Percentiles rank a stretch among this genome's conserved stretches.
These are phyloP conservation scores for Chelon labrosus DNA, from an alignment of 2,797 vertebrate species.

Conservation along the genomic window DNA sequence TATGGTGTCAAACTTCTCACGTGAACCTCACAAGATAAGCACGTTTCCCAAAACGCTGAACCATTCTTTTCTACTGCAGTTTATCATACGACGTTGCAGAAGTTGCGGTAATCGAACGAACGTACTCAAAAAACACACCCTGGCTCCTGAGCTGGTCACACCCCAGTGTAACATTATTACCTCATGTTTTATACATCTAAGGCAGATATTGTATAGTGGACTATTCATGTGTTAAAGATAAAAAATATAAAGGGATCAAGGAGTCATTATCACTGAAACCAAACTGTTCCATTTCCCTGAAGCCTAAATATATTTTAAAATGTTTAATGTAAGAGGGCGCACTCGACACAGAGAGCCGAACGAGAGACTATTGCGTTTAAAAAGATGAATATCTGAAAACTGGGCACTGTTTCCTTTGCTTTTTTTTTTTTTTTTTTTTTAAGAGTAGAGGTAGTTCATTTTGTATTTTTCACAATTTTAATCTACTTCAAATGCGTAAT, in stretches of 20 bases:
- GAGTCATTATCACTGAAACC: conserved; percentile 39
- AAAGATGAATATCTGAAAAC: conserved; percentile 18
- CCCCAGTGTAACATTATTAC: conserved; percentile 74
- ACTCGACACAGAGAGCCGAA: not conserved
- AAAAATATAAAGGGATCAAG: conserved; percentile 76
- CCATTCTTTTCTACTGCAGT: conserved; percentile 4
- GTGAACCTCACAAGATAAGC: not conserved
- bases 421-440: not conserved
- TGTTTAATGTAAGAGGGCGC: conserved; percentile 14
- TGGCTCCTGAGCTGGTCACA: conserved; percentile 64
- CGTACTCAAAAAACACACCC: conserved; percentile 46
- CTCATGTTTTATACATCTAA: conserved; percentile 76
- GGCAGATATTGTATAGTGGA: conserved; percentile 67
- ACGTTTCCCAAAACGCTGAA: conserved; percentile 4
- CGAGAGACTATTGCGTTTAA: not conserved
- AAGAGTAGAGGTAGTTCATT: conserved; percentile 21
- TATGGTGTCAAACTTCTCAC: not conserved
- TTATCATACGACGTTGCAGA: conserved; percentile 2
- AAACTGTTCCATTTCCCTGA: conserved; percentile 15
- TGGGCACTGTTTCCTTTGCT: conserved; percentile 8
- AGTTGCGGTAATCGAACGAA: conserved; percentile 33
- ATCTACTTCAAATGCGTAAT: conserved; percentile 17
- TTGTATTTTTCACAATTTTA: conserved; percentile 13
- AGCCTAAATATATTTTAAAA: conserved; percentile 35
- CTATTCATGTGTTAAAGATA: conserved; percentile 51